Evolutionary conservation across 1,140 invertebrate species (phyloP), one percentile per base, ranked within the genome.

Genomic region (Gonioctena quinquepunctata): DNA sequence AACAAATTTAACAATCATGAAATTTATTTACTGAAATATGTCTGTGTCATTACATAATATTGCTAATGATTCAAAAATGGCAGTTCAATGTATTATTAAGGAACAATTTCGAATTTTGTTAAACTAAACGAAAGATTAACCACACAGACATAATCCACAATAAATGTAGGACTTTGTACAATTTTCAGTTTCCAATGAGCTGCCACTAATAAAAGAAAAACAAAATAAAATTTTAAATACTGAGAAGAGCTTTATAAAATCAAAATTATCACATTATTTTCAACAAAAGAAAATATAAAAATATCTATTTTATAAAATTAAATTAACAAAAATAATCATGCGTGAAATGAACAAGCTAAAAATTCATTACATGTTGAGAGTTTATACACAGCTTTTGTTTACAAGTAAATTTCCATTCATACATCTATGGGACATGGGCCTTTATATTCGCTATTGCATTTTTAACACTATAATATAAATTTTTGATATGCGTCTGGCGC

Each of bases 1-100:
- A 80, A 81, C 78, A 81, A 81, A 80, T 79, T 77, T 71, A 80
- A 80, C 79, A 80, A 78, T 79, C 57, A 61, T 16, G 18, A 25
- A 57, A 27, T 26, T 23, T 23, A 66, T 65, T 70, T 28, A n/a
- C 42, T n/a, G 59, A 49, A 61, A 48, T 67, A 67, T 60, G 54
- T 56, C 56, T 59, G 66, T 25, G 22, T 42, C 26, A 18, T 25
- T 50, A 28, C 42, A 50, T 23, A 21, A 73, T 76, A 75, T 76
- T 77, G 74, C 71, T 77, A 75, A 63, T 65, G 68, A 70, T 73
- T 71, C 68, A 77, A 75, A 76, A 72, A 73, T 77, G 75, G 75
- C 75, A 77, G 75, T 76, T 71, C 66, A 66, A 69, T 74, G 22
- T 65, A 60, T 72, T 73, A 70, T 76, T 72, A 73, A 77, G 76